Evolutionary conservation across 2,888 invertebrate genomes (phyloP).

Genomic region (Calephelis perditalis): DNA sequence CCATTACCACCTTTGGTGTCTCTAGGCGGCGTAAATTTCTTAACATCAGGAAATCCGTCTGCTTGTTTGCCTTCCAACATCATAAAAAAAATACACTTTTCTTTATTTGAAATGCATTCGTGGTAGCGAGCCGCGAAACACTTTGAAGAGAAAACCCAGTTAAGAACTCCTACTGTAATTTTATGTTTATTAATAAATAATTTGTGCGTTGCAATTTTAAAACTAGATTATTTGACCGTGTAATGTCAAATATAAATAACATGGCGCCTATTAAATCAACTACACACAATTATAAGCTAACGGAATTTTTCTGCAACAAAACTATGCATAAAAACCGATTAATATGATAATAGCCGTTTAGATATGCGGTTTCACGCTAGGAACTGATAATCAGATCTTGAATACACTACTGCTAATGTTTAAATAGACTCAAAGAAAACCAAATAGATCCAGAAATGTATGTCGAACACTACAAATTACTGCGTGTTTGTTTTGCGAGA

Average conservation of each 20-base stretch:
- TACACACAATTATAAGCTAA: constrained; percentile 9
- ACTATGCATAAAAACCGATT: constrained; percentile 28
- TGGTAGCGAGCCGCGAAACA: too few relatives aligned
- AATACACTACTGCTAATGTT: not conserved
- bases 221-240: not conserved
- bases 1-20: too few relatives aligned
- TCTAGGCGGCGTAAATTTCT: too few relatives aligned
- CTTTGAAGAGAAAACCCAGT: too few relatives aligned
- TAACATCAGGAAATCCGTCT: too few relatives aligned
- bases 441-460: not conserved
- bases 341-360: constrained; percentile 30
- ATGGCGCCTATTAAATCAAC: constrained; percentile 11
- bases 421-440: not conserved
- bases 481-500: constrained; percentile 34
- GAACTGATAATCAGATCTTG: constrained; percentile 10
- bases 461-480: not conserved
- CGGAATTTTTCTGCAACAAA: constrained; percentile 24
- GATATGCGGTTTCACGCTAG: constrained; percentile 19
- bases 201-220: too few relatives aligned
- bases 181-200: too few relatives aligned
- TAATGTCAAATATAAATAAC: constrained; percentile 1
- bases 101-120: too few relatives aligned
- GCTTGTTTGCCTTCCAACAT: too few relatives aligned
- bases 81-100: too few relatives aligned
- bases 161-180: too few relatives aligned